Percentiles rank a stretch among this genome's conserved stretches.
These are phyloP conservation scores for Zaprionus lachaisei DNA, from an alignment of 1,140 invertebrate genomes.

Conservation along the genomic window DNA sequence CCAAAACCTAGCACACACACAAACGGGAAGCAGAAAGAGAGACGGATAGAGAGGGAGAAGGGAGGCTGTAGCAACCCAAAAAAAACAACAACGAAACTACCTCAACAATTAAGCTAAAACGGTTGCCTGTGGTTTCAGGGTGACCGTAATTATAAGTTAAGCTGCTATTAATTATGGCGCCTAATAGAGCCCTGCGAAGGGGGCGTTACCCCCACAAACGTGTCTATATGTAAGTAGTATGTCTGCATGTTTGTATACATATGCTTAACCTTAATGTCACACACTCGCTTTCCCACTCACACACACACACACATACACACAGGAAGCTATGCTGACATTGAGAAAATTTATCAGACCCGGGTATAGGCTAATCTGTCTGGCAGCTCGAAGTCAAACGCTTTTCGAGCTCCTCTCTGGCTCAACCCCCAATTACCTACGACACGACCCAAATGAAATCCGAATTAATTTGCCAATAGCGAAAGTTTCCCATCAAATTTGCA, in stretches of 20 bases:
- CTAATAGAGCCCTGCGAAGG: constrained; percentile 43
- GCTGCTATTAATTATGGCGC: constrained; percentile 80
- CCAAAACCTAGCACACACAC: constrained; percentile 1
- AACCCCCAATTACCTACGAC: constrained; percentile 31
- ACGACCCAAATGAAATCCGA: constrained; percentile 64
- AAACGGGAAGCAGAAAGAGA: not conserved
- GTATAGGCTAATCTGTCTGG: constrained; percentile 64
- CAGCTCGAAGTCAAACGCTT: constrained; percentile 56
- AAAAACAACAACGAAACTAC: constrained; percentile 45
- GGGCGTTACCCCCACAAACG: constrained; percentile 2
- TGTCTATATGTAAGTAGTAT: not conserved
- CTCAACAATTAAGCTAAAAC: constrained; percentile 79
- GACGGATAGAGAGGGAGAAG: not conserved
- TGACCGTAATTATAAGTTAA: constrained; percentile 82
- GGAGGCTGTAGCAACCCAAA: not conserved
- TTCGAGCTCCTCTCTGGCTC: constrained; percentile 9
- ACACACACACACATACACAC: constrained; percentile 10
- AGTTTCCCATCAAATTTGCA: constrained; percentile 74
- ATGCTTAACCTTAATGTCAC: constrained; percentile 51
- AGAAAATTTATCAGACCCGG: constrained; percentile 56
- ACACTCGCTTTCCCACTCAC: constrained; percentile 4
- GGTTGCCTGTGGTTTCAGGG: constrained; percentile 70
- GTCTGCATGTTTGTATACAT: constrained; percentile 24
- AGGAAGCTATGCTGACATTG: constrained; percentile 43
- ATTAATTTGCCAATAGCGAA: constrained; percentile 73